Evolutionary conservation across 2,888 invertebrate genomes (phyloP).

Genomic region (Sinodicranocentrus sp.): DNA sequence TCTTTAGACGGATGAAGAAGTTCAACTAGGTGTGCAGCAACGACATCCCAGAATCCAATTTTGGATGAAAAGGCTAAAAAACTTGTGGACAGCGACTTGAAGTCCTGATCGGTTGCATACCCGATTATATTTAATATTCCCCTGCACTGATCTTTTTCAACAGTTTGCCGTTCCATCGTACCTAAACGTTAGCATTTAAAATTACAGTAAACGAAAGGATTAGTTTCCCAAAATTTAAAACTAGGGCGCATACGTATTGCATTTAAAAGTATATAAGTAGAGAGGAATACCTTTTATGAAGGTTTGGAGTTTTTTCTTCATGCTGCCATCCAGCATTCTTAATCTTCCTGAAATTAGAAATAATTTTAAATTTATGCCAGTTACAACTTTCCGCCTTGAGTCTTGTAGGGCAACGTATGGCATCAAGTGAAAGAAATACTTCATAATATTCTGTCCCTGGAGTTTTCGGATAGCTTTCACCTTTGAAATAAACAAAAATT

Average conservation of each 20-base stretch:
- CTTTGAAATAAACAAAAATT: slow-evolving; percentile 39
- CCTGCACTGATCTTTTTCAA: slow-evolving; percentile 40
- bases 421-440: slow-evolving; percentile 70
- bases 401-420: slow-evolving; percentile 72
- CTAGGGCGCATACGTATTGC: no score
- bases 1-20: slow-evolving; percentile 11
- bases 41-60: slow-evolving; percentile 11
- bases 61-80: slow-evolving; percentile 25
- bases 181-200: no score
- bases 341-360: slow-evolving; percentile 69
- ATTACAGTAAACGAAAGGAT: no score
- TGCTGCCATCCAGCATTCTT: slow-evolving; percentile 59
- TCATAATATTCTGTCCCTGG: slow-evolving; percentile 68
- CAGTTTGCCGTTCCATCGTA: neutral
- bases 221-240: no score
- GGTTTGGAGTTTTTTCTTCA: slow-evolving; percentile 62
- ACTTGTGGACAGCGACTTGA: neutral
- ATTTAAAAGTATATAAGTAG: no score
- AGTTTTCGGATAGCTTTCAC: slow-evolving; percentile 52
- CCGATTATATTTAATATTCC: slow-evolving; percentile 24
- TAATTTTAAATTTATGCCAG: slow-evolving; percentile 67
- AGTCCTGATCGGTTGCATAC: neutral
- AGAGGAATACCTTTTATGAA: slow-evolving; percentile 71
- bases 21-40: neutral
- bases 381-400: slow-evolving; percentile 38